Percentiles rank a stretch among this genome's conserved stretches.
Conservation (phyloP, 2,113 vertebrate genomes). For the Epinephelus fuscoguttatus region DNA sequence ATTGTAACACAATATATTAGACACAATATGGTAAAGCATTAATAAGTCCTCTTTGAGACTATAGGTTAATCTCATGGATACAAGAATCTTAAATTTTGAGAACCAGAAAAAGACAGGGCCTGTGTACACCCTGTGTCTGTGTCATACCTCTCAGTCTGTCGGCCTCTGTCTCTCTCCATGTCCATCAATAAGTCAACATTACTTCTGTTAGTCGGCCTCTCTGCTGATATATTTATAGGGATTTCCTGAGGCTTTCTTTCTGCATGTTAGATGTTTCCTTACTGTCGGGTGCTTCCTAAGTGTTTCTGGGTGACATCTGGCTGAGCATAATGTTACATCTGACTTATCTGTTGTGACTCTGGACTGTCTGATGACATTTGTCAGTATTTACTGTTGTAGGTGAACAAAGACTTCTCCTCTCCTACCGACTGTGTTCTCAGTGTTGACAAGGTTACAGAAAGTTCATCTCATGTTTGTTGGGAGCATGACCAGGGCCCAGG, state of each 20-base stretch:
- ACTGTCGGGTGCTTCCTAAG: slow-evolving; percentile 58
- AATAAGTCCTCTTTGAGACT: too few relatives aligned
- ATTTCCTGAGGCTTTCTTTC: slow-evolving; percentile 58
- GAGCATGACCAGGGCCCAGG: slow-evolving; percentile 36
- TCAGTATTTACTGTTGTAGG: slow-evolving; percentile 63
- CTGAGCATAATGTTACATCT: slow-evolving; percentile 24
- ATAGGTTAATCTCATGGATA: not conserved
- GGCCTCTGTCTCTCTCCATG: slow-evolving; percentile 26
- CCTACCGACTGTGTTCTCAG: slow-evolving; percentile 39
- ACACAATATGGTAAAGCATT: too few relatives aligned
- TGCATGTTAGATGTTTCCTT: slow-evolving; percentile 40
- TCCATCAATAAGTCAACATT: slow-evolving; percentile 61
- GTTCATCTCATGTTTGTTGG: slow-evolving; percentile 65
- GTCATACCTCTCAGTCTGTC: slow-evolving; percentile 26
- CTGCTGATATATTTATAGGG: slow-evolving; percentile 59
- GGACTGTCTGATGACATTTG: slow-evolving; percentile 73
- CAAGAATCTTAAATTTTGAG: not conserved
- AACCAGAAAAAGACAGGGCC: not conserved
- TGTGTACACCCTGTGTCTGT: not conserved
- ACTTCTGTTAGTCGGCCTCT: slow-evolving; percentile 45
- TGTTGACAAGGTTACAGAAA: slow-evolving; percentile 63
- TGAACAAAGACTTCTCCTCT: slow-evolving; percentile 62
- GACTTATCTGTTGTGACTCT: slow-evolving; percentile 68
- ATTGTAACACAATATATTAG: too few relatives aligned
- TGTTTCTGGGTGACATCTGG: slow-evolving; percentile 63